Evolutionary conservation across 2,113 vertebrate genomes (phyloP).

Genomic region (Trachemys scripta): DNA sequence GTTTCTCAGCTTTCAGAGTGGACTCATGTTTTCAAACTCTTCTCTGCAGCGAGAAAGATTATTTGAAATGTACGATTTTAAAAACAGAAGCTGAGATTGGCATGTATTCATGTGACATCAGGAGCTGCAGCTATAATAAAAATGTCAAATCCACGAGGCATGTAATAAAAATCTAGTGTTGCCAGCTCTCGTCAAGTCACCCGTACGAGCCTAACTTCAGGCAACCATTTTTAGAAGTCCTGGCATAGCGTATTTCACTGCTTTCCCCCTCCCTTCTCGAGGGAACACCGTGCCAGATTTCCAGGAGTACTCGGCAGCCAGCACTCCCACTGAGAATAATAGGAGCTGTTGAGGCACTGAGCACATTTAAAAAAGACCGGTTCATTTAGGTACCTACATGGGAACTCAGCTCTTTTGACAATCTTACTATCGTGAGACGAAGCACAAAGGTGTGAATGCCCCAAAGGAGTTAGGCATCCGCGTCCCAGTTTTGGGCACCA

Average conservation of each 20-base stretch:
- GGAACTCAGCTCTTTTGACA: neutral
- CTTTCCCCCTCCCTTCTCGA: neutral
- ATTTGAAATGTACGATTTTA: neutral
- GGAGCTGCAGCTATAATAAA: neutral
- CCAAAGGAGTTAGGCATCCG: neutral
- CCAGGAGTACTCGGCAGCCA: neutral
- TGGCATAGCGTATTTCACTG: neutral
- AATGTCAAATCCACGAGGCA: neutral
- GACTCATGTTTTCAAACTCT: neutral
- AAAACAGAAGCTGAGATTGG: rapidly evolving
- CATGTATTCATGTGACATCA: neutral
- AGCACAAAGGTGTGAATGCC: neutral
- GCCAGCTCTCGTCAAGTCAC: neutral
- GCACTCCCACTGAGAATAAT: neutral
- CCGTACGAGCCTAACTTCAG: neutral
- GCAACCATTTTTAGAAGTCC: neutral
- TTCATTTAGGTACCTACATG: neutral
- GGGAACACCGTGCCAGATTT: neutral
- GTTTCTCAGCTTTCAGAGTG: neutral
- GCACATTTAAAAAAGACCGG: neutral
- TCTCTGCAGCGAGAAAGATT: neutral
- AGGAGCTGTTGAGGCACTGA: neutral
- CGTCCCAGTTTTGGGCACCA: neutral
- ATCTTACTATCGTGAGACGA: neutral
- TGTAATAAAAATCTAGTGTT: neutral